These are phyloP conservation scores for Cepphus grylle DNA, from an alignment of 2,113 vertebrate genomes.

Conservation along the genomic window DNA sequence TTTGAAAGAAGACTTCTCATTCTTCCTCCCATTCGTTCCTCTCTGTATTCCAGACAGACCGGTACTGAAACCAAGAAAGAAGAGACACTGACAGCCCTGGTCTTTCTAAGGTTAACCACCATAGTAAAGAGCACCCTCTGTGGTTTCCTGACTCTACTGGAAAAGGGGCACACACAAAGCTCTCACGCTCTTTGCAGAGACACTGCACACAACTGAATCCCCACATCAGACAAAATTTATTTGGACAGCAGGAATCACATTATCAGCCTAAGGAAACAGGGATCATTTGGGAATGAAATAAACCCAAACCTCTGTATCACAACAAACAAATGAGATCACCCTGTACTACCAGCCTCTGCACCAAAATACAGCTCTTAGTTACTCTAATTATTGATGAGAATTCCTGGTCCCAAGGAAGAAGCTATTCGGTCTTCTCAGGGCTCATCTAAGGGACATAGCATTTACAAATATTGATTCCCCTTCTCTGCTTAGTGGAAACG, in stretches of 20 bases:
- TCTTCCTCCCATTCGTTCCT: not conserved
- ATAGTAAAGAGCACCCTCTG: not conserved
- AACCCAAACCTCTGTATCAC: not conserved
- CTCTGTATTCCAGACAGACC: not conserved
- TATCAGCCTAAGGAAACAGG: not conserved
- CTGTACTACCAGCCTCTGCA: not conserved
- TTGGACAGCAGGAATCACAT: not conserved
- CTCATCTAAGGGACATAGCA: not conserved
- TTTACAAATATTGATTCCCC: not conserved
- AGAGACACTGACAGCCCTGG: not conserved
- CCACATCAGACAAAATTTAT: not conserved
- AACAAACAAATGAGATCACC: not conserved
- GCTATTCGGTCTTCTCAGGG: not conserved
- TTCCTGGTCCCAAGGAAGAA: not conserved
- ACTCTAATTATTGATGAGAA: not conserved
- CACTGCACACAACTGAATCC: not conserved
- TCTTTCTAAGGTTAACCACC: not conserved
- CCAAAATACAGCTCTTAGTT: not conserved
- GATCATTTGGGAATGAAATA: not conserved
- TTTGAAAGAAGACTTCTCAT: conserved; percentile 1
- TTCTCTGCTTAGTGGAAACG: not conserved
- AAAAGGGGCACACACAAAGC: not conserved
- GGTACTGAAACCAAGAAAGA: not conserved
- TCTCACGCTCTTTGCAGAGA: not conserved
- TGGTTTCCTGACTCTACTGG: not conserved